These are phyloP conservation scores for Chaetophractus vellerosus DNA, from an alignment of 2,797 vertebrate species.

Conservation along the genomic window DNA sequence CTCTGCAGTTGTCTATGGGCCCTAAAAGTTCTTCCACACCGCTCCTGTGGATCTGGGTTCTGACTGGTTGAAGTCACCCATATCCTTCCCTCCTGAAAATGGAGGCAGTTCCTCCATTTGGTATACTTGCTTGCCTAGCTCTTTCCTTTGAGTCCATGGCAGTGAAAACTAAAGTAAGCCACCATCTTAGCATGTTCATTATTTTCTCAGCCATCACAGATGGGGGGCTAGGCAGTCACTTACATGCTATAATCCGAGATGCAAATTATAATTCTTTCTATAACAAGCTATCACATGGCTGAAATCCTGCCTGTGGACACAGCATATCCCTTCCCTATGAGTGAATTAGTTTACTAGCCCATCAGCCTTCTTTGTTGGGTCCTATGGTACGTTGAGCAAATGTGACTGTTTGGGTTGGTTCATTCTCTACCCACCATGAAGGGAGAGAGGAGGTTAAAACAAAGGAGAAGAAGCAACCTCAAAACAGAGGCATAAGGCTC, in stretches of 20 bases:
- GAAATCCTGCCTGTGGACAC: background rate
- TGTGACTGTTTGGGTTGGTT: background rate
- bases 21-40: background rate
- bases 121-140: background rate
- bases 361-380: background rate
- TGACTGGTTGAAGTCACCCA: background rate
- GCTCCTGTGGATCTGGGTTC: background rate
- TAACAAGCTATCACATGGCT: background rate
- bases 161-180: background rate
- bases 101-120: background rate
- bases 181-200: background rate
- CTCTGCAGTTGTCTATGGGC: background rate
- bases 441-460: background rate
- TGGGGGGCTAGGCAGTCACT: background rate
- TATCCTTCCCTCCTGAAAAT: background rate
- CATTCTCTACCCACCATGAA: background rate
- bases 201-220: background rate
- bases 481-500: background rate
- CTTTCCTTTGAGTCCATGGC: background rate
- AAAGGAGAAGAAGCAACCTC: background rate
- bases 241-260: background rate
- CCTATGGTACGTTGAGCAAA: background rate
- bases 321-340: background rate
- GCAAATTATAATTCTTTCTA: background rate
- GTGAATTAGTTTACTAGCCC: background rate